Evolutionary conservation across 2,888 invertebrate genomes (phyloP), one percentile per base, ranked within the genome.

Genomic region (Ophion slaviceki): DNA sequence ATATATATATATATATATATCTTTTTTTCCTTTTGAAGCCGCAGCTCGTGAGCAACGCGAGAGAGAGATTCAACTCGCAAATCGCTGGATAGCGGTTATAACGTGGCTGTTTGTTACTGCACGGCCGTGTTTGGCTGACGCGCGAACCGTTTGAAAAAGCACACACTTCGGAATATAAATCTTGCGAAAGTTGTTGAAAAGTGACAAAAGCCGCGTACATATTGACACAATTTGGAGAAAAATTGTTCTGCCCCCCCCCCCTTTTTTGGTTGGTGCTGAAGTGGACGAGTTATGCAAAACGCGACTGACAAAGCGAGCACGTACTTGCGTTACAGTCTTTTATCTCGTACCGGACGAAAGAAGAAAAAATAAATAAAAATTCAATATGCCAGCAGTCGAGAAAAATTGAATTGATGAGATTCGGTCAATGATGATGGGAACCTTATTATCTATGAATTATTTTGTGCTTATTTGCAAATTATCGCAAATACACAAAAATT

Each of bases 1-100:
- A 67, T 67, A 79, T 64, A 79, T 53, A 72, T 80, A 82, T 87
- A 85, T 20, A 14, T 59, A 61, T 20, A 2, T 57, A 28, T 5
- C 4, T 79, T 71, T 72, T 72, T 32, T 10, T 17, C 10, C 53
- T 53, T 53, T 70, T 17, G 17, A 70, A 70, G 70, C 47, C 70
- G 32, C 53, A 17, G 53, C 70, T 8, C 47, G 64, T 36, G 75
- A 59, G 81, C 67, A 77, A 36, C 40, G 47, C 14, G 70, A 81
- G 62, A 75, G 62, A 75, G 32, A n/a, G 75, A 68, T 28, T 62
- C 72, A 24, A 40, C 74, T 70, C 61, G 32, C 75, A 68, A 70
- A 75, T 67, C 20, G 20, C 61, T 66, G 62, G 64, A 36, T 45
- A 80, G 20, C 24, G 17, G 28, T 75, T 32, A 68, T 75, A 79